These are phyloP conservation scores for Azorinus chamasolen DNA, from an alignment of 2,888 invertebrate species.

Conservation along the genomic window DNA sequence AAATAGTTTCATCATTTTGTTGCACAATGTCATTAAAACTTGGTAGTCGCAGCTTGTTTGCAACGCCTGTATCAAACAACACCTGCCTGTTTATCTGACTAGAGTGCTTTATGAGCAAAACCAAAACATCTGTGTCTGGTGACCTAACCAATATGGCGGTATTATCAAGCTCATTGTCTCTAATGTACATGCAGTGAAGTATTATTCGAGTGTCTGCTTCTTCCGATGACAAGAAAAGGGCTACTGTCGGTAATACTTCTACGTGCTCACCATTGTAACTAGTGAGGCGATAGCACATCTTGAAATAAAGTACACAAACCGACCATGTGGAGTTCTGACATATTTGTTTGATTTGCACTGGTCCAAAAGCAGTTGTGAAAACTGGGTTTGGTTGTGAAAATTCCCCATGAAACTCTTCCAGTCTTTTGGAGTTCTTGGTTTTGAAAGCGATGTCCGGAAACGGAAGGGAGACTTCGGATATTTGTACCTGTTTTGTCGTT, in stretches of 20 bases:
- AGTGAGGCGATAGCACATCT: neutral
- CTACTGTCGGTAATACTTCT: neutral
- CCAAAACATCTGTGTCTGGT: slow-evolving; percentile 47
- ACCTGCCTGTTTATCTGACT: neutral
- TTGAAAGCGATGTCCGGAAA: too few species aligned
- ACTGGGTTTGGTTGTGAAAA: slow-evolving; percentile 21
- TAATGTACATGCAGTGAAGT: slow-evolving; percentile 2
- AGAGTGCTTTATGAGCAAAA: slow-evolving; percentile 24
- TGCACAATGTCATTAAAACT: slow-evolving; percentile 24
- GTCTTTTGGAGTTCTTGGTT: slow-evolving; percentile 16
- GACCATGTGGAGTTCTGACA: neutral
- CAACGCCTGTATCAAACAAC: slow-evolving; percentile 43
- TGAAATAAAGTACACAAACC: neutral
- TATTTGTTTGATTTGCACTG: slow-evolving; percentile 4
- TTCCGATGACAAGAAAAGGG: slow-evolving; percentile 10
- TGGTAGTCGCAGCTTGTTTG: slow-evolving; percentile 39
- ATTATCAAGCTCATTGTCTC: neutral
- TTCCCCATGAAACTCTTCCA: slow-evolving; percentile 26
- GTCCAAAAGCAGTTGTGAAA: slow-evolving; percentile 4
- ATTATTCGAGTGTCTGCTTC: slow-evolving; percentile 26
- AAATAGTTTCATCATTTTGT: slow-evolving; percentile 23
- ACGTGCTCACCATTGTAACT: slow-evolving; percentile 2
- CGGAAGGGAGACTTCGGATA: too few species aligned
- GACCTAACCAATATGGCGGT: slow-evolving; percentile 37
- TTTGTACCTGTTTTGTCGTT: too few species aligned